Evolutionary conservation across 2,888 invertebrate genomes (phyloP).

Genomic region (Cepaea hortensis): DNA sequence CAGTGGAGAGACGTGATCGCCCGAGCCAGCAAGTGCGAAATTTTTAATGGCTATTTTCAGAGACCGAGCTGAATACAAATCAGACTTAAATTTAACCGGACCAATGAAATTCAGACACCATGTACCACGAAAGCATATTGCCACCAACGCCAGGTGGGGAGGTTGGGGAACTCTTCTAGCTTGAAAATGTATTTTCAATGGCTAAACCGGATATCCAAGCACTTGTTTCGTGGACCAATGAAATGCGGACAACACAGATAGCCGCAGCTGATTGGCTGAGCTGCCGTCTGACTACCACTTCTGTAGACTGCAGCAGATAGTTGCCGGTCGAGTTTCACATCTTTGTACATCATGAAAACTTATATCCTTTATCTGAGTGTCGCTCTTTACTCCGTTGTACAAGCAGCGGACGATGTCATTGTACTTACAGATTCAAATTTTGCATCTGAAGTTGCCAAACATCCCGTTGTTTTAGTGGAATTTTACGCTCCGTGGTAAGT

Average conservation of each 20-base stretch:
- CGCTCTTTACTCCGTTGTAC: constrained; percentile 54
- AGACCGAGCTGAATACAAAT: too few species aligned
- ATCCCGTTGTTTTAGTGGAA: constrained; percentile 77
- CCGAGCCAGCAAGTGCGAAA: too few species aligned
- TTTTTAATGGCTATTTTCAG: too few species aligned
- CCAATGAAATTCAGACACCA: too few species aligned
- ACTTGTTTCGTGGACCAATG: constrained; percentile 71
- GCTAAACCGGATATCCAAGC: not conserved
- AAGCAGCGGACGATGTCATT: constrained; percentile 76
- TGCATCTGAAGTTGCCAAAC: constrained; percentile 70
- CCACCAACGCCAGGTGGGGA: too few species aligned
- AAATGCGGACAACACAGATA: constrained; percentile 67
- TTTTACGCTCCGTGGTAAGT: constrained; percentile 79
- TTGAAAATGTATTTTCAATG: not conserved
- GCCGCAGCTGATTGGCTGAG: constrained; percentile 57
- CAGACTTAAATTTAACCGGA: too few species aligned
- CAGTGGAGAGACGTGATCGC: too few species aligned
- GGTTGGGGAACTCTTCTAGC: not conserved
- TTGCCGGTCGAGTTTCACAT: constrained; percentile 1
- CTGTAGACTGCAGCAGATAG: not conserved
- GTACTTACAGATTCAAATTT: constrained; percentile 77
- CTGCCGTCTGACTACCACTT: constrained; percentile 15
- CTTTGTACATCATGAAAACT: constrained; percentile 28
- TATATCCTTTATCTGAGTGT: constrained; percentile 14
- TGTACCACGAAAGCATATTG: too few species aligned